Evolutionary conservation across 2,797 vertebrate species (phyloP).

Genomic region (Paratrypauchen microcephalus): DNA sequence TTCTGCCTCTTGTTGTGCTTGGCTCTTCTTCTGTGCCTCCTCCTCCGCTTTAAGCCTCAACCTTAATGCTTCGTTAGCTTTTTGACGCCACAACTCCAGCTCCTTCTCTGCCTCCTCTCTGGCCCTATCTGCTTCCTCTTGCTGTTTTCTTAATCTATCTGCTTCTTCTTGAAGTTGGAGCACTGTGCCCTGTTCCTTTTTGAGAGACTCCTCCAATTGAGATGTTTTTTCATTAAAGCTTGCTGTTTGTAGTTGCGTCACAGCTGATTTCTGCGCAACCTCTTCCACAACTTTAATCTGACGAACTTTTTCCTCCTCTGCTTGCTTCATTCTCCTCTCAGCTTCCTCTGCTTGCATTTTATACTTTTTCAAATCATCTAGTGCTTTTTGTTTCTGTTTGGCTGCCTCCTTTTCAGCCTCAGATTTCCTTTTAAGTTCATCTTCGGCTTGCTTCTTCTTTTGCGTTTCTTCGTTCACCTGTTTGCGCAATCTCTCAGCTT

Average conservation of each 20-base stretch:
- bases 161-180: conserved; percentile 91
- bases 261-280: conserved; percentile 84
- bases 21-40: conserved; percentile 89
- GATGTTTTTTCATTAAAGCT: conserved; percentile 83
- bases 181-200: conserved; percentile 87
- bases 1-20: conserved; percentile 92
- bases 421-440: conserved; percentile 87
- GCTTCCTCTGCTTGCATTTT: conserved; percentile 92
- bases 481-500: conserved; percentile 88
- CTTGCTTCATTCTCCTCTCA: conserved; percentile 88
- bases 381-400: conserved; percentile 89
- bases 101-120: conserved; percentile 88
- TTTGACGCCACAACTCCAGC: conserved; percentile 93
- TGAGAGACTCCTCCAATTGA: conserved; percentile 87
- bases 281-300: conserved; percentile 90
- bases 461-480: conserved; percentile 92
- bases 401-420: conserved; percentile 90
- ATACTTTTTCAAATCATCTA: conserved; percentile 86
- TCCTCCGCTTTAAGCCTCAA: conserved; percentile 92
- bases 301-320: conserved; percentile 86
- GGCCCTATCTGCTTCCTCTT: conserved; percentile 84
- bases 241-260: conserved; percentile 83
- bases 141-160: conserved; percentile 81
- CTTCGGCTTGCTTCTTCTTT: conserved; percentile 91
- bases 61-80: conserved; percentile 92